Base-by-base conservation (phyloP, 2,888 invertebrate species). In the Charanyca ferruginea region DNA sequence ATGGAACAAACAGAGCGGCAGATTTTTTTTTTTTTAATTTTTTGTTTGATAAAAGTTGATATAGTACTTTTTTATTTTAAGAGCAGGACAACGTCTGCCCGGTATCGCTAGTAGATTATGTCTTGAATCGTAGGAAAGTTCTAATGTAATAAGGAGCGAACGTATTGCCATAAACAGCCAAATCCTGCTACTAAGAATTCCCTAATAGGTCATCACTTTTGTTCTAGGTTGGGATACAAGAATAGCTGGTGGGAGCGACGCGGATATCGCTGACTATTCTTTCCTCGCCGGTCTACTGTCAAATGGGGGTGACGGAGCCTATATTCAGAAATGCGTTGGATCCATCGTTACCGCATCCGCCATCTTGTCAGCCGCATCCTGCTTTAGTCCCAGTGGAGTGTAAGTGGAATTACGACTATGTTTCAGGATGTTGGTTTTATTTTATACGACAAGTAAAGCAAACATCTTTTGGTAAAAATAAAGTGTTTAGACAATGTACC, bases 321-420 rank as follows among this genome's bases (percentile, higher is more conserved):
- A 78, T 75, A 57, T 42, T 5, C 91, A 92, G n/a, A 84, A 79
- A 0, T 94, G 94, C 62, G 94, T 92, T 0, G 94, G 94, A 0
- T 80, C 91, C 55, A 88, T 94, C 20, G 51, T 94, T 6, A 88
- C 89, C 0, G 64, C 23, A 8, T 77, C 68, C 4, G 89, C 93
- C 9, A 88, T 94, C 20, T 77, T 94, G 42, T 89, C 94, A 0
- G 91, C 93, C 1, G 94, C 94, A 0, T 93, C 93, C 0, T 94
- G 94, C 77, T 93, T 92, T 65, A 85, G 86, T 42, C 88, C 83
- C 7, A 76, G 79, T 48, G 80, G 73, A 52, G 70, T 64, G 93
- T 93, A 76, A 86, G 92, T 89, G 13, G 9, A 47, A 35, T 13
- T 38, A 32, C 32, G 9, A 32, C 32, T 11, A 11, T 32, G 1